These are phyloP conservation scores for Ostrea edulis DNA, from an alignment of 1,140 invertebrate genomes.

Conservation along the genomic window DNA sequence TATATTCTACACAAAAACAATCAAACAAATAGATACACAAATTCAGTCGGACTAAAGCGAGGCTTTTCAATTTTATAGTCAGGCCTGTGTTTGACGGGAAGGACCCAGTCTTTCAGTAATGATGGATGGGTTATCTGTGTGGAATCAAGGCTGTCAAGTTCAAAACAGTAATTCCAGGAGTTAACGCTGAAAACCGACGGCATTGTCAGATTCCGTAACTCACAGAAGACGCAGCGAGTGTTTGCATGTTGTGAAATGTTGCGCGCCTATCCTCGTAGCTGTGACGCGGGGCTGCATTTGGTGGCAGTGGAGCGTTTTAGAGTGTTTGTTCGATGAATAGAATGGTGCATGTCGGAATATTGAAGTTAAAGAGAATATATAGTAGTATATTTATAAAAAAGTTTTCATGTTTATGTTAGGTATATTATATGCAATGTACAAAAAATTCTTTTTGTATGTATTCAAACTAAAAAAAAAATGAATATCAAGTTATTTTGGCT, in stretches of 20 bases:
- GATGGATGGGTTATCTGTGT: slow-evolving; percentile 39
- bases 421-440: no score
- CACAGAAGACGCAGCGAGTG: background rate
- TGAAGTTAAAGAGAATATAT: no score
- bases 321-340: no score
- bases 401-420: no score
- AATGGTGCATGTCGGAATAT: no score
- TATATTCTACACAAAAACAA: no score
- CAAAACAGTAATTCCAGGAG: slow-evolving; percentile 39
- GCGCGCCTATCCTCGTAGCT: background rate
- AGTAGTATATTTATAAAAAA: no score
- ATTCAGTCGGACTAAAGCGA: background rate
- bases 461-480: no score
- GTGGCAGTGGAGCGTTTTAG: no score
- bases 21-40: background rate
- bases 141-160: slow-evolving; percentile 28
- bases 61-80: background rate
- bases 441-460: no score
- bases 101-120: background rate
- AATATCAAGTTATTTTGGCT: no score
- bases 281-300: no score
- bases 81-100: slow-evolving; percentile 10
- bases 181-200: background rate
- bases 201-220: slow-evolving; percentile 10
- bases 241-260: slow-evolving; percentile 10